These are phyloP conservation scores for Drosophila incognita DNA, from an alignment of 2,888 invertebrate genomes.

Conservation along the genomic window DNA sequence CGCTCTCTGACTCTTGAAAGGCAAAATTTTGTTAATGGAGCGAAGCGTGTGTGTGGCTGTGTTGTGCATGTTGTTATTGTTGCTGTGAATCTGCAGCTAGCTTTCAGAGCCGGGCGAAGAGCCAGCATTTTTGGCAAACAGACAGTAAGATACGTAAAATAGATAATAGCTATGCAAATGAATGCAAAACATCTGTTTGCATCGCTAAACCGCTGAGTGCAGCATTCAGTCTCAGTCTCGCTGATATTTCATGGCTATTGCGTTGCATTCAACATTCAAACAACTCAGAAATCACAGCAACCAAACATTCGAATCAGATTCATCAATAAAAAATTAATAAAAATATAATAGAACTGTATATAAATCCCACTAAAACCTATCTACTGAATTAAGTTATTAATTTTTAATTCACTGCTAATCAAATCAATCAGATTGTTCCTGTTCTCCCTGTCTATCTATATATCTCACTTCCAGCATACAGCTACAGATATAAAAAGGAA, in stretches of 20 bases:
- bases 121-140: slow-evolving; percentile 9
- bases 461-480: too few relatives aligned
- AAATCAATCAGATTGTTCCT: too few relatives aligned
- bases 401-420: too few relatives aligned
- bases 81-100: neutral
- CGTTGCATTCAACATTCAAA: neutral
- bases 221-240: neutral
- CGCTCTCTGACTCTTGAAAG: neutral
- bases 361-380: too few relatives aligned
- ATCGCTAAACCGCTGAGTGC: slow-evolving; percentile 1
- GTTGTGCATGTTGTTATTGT: neutral
- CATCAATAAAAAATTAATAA: neutral
- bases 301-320: neutral
- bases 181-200: slow-evolving; percentile 20
- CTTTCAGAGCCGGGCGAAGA: slow-evolving; percentile 8
- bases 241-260: slow-evolving; percentile 3
- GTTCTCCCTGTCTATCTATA: too few relatives aligned
- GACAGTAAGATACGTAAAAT: slow-evolving; percentile 4
- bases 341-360: too few relatives aligned
- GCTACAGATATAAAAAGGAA: too few relatives aligned
- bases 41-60: slow-evolving; percentile 1
- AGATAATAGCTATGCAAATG: slow-evolving; percentile 39
- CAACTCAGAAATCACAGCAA: neutral
- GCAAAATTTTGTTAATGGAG: slow-evolving; percentile 24
- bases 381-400: too few relatives aligned